phyloP scores from a whole-genome alignment of 1,140 invertebrate genomes.

The Formica exsecta region DNA sequence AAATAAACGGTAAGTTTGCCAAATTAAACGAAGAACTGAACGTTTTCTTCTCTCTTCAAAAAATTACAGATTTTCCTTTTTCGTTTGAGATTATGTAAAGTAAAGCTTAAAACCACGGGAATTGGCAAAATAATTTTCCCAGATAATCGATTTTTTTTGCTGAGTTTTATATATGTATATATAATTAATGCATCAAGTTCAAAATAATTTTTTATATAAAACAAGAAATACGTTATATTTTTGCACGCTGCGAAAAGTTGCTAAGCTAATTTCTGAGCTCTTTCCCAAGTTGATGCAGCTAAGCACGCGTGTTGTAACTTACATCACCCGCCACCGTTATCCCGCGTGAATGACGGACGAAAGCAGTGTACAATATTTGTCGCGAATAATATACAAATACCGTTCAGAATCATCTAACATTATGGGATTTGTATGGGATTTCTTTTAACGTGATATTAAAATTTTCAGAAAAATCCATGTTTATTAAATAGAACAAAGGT shows the following conservation, averaged over 20 bases:
- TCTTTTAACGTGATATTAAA: background rate
- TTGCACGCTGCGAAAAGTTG: background rate
- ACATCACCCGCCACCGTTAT: constrained; percentile 62
- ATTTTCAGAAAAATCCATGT: too few relatives aligned
- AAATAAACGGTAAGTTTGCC: constrained; percentile 82
- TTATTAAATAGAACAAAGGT: background rate
- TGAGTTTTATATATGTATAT: background rate
- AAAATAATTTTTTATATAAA: background rate
- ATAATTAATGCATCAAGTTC: background rate
- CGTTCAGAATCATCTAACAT: background rate
- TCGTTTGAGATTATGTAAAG: background rate
- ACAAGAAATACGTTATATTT: background rate
- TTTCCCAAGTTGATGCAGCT: constrained; percentile 17
- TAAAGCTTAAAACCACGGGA: background rate
- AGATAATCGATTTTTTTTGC: background rate
- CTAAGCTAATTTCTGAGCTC: background rate
- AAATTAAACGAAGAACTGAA: constrained; percentile 75
- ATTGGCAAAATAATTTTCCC: background rate
- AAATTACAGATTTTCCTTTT: constrained; percentile 55
- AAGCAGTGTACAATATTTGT: constrained; percentile 41
- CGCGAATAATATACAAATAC: background rate
- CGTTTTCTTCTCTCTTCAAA: constrained; percentile 51
- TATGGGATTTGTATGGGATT: background rate
- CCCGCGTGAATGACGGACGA: constrained; percentile 22
- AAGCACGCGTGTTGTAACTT: constrained; percentile 27